phyloP scores from a whole-genome alignment of 2,888 invertebrate species.

The Drosophila peninsularis region DNA sequence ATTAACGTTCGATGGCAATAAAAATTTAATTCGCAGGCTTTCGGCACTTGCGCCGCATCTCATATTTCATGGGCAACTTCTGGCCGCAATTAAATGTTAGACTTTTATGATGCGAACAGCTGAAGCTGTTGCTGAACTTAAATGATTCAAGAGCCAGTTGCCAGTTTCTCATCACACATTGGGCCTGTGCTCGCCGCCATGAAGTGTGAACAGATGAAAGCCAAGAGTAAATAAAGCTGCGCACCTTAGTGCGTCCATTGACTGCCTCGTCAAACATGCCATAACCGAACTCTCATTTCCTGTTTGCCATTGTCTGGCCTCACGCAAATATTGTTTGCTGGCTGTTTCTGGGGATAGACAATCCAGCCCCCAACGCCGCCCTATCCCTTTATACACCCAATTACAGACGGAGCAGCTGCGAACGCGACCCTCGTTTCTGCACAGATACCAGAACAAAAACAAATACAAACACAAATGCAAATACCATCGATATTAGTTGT shows the following conservation, averaged over 20 bases:
- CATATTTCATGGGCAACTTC: conserved; percentile 22
- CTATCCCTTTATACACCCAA: conserved; percentile 39
- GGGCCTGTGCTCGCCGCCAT: neutral
- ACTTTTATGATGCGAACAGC: conserved; percentile 5
- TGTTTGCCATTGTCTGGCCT: conserved; percentile 50
- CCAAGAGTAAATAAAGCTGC: conserved; percentile 36
- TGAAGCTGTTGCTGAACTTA: conserved; percentile 4
- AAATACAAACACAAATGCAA: conserved; percentile 16
- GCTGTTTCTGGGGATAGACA: neutral
- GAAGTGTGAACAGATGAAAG: conserved; percentile 40
- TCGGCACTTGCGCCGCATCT: conserved; percentile 8
- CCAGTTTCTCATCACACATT: neutral
- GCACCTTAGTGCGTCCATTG: conserved; percentile 20
- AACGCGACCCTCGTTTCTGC: conserved; percentile 24
- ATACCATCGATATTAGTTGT: conserved; percentile 49
- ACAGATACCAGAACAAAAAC: conserved; percentile 9
- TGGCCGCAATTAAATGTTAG: conserved; percentile 19
- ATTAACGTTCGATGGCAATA: conserved; percentile 14
- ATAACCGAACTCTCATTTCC: conserved; percentile 52
- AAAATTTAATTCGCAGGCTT: conserved; percentile 46
- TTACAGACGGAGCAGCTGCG: conserved; percentile 33
- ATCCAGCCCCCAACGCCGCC: neutral
- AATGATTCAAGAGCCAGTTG: conserved; percentile 6
- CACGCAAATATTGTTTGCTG: conserved; percentile 33
- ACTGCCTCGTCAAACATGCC: conserved; percentile 26